Conservation (phyloP, 2,888 invertebrate species). For the Atrina japonica region DNA sequence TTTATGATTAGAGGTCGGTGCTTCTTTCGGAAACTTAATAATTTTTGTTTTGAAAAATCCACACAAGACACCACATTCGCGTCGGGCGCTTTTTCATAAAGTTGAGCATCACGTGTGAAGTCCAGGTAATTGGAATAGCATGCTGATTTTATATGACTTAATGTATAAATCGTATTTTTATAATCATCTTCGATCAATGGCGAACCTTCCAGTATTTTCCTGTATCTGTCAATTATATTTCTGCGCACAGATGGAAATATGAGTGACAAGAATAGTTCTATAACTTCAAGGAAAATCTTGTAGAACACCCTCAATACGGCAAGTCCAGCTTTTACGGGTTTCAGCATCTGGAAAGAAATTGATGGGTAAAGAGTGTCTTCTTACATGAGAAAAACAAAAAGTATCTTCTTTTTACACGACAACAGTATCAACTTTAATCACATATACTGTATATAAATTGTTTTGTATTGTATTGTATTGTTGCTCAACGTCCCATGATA, state of each 20-base stretch:
- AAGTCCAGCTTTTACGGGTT: too few relatives aligned
- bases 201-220: slow-evolving; percentile 10
- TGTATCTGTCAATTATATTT: neutral
- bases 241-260: slow-evolving; percentile 12
- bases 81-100: slow-evolving; percentile 51
- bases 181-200: slow-evolving; percentile 34
- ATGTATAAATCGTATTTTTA: slow-evolving; percentile 20
- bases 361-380: too few relatives aligned
- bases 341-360: too few relatives aligned
- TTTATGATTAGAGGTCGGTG: slow-evolving; percentile 71
- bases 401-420: too few relatives aligned
- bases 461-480: too few relatives aligned
- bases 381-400: too few relatives aligned
- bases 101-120: slow-evolving; percentile 31
- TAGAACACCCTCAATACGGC: too few relatives aligned
- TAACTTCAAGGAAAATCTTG: too few relatives aligned
- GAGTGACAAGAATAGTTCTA: too few relatives aligned
- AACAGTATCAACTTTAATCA: too few relatives aligned
- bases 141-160: slow-evolving; percentile 22
- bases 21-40: slow-evolving; percentile 53
- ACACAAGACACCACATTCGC: slow-evolving; percentile 45
- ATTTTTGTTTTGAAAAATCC: slow-evolving; percentile 5
- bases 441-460: too few relatives aligned
- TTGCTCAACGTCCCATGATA: too few relatives aligned
- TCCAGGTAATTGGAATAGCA: slow-evolving; percentile 28